Percentiles rank a stretch among this genome's conserved stretches.
Evolutionary conservation across 2,888 invertebrate species (phyloP).

Genomic region (Andricus curvator): DNA sequence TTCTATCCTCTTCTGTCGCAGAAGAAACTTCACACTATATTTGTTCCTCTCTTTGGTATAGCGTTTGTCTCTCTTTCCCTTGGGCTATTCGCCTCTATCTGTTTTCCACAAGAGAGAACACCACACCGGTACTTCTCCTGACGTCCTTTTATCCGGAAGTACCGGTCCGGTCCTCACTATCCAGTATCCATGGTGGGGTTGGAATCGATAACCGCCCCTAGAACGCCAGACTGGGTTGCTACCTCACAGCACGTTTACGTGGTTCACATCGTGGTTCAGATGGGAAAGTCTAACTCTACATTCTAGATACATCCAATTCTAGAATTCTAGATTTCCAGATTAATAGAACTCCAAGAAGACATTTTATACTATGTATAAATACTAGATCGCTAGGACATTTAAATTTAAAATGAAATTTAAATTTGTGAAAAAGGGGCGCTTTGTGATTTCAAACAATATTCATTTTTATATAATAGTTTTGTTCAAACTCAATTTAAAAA

Average conservation of each 20-base stretch:
- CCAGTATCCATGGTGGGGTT: slow-evolving; percentile 49
- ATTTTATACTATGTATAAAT: too few species aligned
- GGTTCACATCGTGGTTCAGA: slow-evolving; percentile 28
- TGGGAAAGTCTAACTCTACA: slow-evolving; percentile 1
- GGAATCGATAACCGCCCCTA: slow-evolving; percentile 74
- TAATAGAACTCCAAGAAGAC: too few species aligned
- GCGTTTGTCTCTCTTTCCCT: background rate
- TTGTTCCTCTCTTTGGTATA: slow-evolving; percentile 12
- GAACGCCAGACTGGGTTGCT: slow-evolving; percentile 65
- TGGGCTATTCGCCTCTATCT: slow-evolving; percentile 26
- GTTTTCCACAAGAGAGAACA: slow-evolving; percentile 13
- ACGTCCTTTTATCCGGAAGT: slow-evolving; percentile 70
- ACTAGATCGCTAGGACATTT: too few species aligned
- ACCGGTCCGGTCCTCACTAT: slow-evolving; percentile 50
- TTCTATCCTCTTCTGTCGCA: slow-evolving; percentile 1
- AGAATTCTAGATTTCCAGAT: background rate
- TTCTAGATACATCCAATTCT: background rate
- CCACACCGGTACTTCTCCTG: slow-evolving; percentile 58
- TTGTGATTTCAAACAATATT: too few species aligned
- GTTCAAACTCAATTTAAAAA: too few species aligned
- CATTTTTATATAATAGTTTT: too few species aligned
- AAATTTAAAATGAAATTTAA: too few species aligned
- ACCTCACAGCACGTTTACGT: slow-evolving; percentile 54
- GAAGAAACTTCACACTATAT: slow-evolving; percentile 18
- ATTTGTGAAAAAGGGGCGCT: too few species aligned